Evolutionary conservation across 2,888 invertebrate species (phyloP).

Genomic region (Minunthozetes semirufus): DNA sequence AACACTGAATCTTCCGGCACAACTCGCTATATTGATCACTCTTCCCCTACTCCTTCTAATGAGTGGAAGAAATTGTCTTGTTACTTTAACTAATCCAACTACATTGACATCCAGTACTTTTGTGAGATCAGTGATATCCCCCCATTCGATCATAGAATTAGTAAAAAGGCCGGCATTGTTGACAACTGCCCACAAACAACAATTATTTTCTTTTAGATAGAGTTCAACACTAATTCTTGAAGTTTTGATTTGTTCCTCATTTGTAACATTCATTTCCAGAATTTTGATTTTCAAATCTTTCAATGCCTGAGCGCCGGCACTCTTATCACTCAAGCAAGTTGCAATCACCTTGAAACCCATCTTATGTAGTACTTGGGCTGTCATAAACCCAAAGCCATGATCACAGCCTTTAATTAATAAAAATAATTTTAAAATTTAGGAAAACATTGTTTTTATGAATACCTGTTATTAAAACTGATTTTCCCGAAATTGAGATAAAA

Average conservation of each 20-base stretch:
- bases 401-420: conserved; percentile 15
- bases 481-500: neutral
- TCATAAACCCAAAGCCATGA: conserved; percentile 25
- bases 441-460: neutral
- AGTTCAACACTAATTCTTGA: neutral
- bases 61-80: conserved; percentile 12
- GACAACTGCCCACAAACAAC: conserved; percentile 17
- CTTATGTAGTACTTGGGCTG: conserved; percentile 7
- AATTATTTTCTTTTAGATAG: neutral
- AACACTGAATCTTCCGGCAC: conserved; percentile 48
- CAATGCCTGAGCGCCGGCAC: conserved; percentile 10
- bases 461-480: conserved; percentile 25
- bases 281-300: neutral
- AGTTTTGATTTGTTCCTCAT: conserved; percentile 25
- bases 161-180: conserved; percentile 30
- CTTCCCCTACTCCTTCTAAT: conserved; percentile 44
- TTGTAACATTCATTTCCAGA: conserved; percentile 22
- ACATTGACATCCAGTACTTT: conserved; percentile 17
- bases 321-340: conserved; percentile 13
- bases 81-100: conserved; percentile 6
- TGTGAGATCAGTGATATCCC: neutral
- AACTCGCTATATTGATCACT: conserved; percentile 49
- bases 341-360: conserved; percentile 27
- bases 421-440: neutral
- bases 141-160: conserved; percentile 17